Percentiles rank a stretch among this genome's conserved stretches.
phyloP scores from a whole-genome alignment of 1,140 invertebrate species.

The Antheraea mylitta region DNA sequence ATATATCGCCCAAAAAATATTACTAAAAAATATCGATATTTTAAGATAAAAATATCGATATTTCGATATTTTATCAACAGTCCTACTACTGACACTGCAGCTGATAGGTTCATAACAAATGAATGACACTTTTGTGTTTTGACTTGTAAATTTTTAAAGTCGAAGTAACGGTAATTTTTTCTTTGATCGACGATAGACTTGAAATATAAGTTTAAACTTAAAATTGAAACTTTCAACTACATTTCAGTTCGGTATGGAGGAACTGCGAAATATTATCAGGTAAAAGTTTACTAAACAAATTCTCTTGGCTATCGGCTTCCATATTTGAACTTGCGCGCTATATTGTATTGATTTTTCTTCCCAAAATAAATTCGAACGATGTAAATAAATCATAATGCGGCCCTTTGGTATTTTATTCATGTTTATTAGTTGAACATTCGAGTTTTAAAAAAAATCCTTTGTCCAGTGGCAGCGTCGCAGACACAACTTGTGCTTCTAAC shows the following conservation, averaged over 20 bases:
- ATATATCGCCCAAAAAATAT: too few relatives aligned
- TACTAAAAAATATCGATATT: too few relatives aligned
- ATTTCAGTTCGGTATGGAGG: background rate
- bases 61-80: too few relatives aligned
- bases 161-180: background rate
- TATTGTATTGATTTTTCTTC: constrained; percentile 71
- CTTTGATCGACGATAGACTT: background rate
- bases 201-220: background rate
- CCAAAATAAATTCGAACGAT: constrained; percentile 68
- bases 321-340: constrained; percentile 68
- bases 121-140: background rate
- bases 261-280: constrained; percentile 36
- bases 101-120: background rate
- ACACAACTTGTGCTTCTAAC: constrained; percentile 25
- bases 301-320: constrained; percentile 4
- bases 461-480: background rate
- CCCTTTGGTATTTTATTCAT: constrained; percentile 40
- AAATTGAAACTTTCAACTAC: background rate
- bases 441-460: background rate
- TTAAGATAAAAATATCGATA: too few relatives aligned
- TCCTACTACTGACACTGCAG: too few relatives aligned
- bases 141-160: background rate
- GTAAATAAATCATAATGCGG: constrained; percentile 74
- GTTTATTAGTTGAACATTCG: constrained; percentile 10
- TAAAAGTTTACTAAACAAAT: constrained; percentile 26